Evolutionary conservation across 2,113 vertebrate species (phyloP).

Genomic region (Rhea americana): DNA sequence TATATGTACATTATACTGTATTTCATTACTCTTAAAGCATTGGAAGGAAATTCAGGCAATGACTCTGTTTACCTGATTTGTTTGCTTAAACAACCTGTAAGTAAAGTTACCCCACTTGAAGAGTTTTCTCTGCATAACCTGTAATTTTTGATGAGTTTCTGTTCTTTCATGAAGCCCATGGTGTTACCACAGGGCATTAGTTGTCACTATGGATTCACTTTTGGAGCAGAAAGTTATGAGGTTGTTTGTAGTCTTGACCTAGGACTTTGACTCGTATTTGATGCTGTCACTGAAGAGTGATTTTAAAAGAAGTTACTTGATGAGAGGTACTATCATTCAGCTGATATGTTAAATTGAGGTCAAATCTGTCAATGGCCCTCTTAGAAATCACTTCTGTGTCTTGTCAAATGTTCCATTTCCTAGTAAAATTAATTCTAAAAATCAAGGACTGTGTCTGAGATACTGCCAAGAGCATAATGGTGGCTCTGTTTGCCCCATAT

Average conservation of each 20-base stretch:
- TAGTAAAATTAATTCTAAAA: conserved; percentile 57
- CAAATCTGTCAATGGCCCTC: conserved; percentile 40
- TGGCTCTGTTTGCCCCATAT: conserved; percentile 2
- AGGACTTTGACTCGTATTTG: background rate
- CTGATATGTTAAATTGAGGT: conserved; percentile 62
- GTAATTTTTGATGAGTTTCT: background rate
- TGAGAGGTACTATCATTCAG: conserved; percentile 40
- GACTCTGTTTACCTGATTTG: background rate
- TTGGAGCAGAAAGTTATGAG: background rate
- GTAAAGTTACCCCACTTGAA: background rate
- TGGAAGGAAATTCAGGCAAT: background rate
- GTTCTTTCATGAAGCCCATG: background rate
- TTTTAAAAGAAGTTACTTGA: conserved; percentile 20
- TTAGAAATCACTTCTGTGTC: conserved; percentile 58
- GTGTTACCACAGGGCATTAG: background rate
- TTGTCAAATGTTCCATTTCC: conserved; percentile 60
- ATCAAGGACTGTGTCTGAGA: conserved; percentile 56
- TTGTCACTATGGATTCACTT: background rate
- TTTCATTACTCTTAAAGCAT: background rate
- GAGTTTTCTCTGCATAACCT: background rate
- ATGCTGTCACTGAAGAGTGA: conserved; percentile 48
- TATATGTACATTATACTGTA: background rate
- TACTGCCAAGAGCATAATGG: conserved; percentile 21
- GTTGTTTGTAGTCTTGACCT: background rate
- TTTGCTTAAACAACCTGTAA: background rate